Evolutionary conservation across 2,888 invertebrate species (phyloP), one percentile per base, ranked within the genome.

Genomic region (Cephus sareptanus): DNA sequence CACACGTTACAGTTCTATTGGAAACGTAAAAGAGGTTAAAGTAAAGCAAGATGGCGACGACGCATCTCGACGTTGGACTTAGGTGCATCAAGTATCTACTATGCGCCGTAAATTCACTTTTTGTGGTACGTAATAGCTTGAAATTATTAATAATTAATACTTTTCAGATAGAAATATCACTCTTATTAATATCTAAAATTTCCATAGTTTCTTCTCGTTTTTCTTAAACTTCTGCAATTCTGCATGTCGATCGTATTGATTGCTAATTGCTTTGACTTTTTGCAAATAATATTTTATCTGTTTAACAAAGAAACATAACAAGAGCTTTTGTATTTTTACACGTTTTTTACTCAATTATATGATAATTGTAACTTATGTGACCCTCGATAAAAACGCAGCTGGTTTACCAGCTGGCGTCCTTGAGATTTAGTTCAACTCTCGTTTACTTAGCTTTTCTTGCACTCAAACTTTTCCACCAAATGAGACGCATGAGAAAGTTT

Each of bases 1-100:
- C 56, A 15, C 56, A 2, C 23, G 1, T 9, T 56, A 56, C 6
- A 56, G 23, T 23, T 56, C 56, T 9, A 56, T 56, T 56, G 56
- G 23, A 23, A 15, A 9, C 23, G 23, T 56, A 56, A 23, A 56
- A 56, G 56, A 56, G 56, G 23, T 56, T 56, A 56, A 56, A 56
- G 56, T 23, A 31, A 71, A 40, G 33, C 56, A 89, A 82, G 81
- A 91, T 90, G 91, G 87, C 90, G 82, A 86, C 89, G 78, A 90
- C 89, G 69, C 94, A 73, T 91, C 93, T 93, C 91, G 93, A 83
- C 92, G 92, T 90, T 91, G 93, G 94, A 77, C 93, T 94, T 92
- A 93, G 93, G 82, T 94, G 94, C 89, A 93, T 95, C 87, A 95
- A 95, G 87, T 95, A 95, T 86, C 92, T 95, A 83, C 92, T 95